phyloP scores from a whole-genome alignment of 2,113 vertebrate genomes.

The Globicephala melas region DNA sequence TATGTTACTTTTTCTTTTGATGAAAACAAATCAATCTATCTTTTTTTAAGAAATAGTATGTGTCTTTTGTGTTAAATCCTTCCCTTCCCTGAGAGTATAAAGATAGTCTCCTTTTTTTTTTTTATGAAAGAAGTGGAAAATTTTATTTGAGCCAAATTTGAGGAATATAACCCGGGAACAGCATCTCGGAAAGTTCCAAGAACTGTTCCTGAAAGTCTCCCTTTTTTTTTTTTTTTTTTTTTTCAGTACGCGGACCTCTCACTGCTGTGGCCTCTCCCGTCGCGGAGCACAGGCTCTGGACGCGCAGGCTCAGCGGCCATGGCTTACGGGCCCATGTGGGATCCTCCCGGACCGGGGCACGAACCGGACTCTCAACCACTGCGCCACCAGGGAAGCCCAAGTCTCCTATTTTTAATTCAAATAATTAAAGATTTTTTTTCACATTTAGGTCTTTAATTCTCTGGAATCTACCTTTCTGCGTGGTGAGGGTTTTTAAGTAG shows the following conservation, averaged over 20 bases:
- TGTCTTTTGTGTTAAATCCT: neutral
- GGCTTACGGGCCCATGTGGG: no score
- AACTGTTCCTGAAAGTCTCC: neutral
- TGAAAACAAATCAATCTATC: neutral
- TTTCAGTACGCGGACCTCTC: no score
- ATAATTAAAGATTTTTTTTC: neutral
- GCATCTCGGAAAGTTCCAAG: no score
- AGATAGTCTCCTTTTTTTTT: no score
- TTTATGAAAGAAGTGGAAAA: no score
- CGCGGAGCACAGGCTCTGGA: no score
- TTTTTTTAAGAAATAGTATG: neutral
- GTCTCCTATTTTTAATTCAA: neutral
- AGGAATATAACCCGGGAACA: no score
- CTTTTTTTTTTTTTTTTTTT: neutral
- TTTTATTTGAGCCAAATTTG: no score
- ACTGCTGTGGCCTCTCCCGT: no score
- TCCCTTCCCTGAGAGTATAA: neutral
- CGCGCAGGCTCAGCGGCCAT: no score
- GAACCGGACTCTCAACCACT: no score
- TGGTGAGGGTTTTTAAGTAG: neutral
- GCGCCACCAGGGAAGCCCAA: neutral
- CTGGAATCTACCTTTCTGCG: neutral
- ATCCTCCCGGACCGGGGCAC: no score
- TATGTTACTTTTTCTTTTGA: neutral
- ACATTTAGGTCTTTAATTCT: neutral